Evolutionary conservation across 23 tunicate genomes (phyloP).

Genomic region (Corella eumyota): DNA sequence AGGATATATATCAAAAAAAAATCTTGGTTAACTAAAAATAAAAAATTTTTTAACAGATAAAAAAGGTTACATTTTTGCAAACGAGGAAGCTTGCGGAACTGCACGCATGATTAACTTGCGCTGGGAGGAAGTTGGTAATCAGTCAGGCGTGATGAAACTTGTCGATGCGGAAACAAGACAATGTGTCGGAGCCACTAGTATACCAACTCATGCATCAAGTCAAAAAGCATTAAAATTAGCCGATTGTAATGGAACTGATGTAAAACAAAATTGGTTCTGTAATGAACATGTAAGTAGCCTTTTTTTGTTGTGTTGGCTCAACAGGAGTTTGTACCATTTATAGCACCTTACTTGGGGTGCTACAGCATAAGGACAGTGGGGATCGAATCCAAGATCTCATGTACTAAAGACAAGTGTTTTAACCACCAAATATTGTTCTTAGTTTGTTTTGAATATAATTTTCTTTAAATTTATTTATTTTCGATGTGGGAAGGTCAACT

Average conservation of each 20-base stretch:
- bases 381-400: too few relatives aligned
- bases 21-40: too few relatives aligned
- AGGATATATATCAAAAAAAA: too few relatives aligned
- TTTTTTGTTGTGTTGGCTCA: neutral
- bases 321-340: too few relatives aligned
- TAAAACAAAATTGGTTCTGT: conserved; percentile 57
- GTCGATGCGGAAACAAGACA: conserved; percentile 6
- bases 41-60: neutral
- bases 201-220: conserved; percentile 27
- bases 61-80: neutral
- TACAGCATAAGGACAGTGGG: neutral
- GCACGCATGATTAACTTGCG: neutral
- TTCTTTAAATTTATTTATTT: too few relatives aligned
- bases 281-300: conserved; percentile 30
- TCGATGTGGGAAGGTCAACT: too few relatives aligned
- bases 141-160: neutral
- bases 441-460: too few relatives aligned
- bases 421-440: neutral
- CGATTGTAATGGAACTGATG: conserved; percentile 21
- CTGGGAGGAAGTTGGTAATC: neutral
- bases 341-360: neutral
- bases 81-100: neutral
- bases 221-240: conserved; percentile 1
- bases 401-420: too few relatives aligned
- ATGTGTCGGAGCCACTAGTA: conserved; percentile 20